These are phyloP conservation scores for Ornithoptera alexandrae DNA, from an alignment of 2,888 invertebrate genomes.

Conservation along the genomic window DNA sequence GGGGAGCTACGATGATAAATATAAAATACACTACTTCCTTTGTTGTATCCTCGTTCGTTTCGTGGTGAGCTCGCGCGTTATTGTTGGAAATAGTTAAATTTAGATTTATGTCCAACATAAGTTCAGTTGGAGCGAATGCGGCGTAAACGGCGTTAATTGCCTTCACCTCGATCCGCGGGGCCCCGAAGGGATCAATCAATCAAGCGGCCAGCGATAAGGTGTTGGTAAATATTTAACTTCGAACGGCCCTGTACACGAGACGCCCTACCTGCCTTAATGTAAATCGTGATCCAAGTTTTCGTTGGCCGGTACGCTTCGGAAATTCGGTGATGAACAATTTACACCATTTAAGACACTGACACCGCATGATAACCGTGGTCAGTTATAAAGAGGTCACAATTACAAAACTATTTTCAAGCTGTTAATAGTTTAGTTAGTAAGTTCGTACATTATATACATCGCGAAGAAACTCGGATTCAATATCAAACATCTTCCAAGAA, in stretches of 20 bases:
- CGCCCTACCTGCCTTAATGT: neutral
- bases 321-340: neutral
- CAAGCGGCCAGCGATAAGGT: constrained; percentile 1
- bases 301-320: neutral
- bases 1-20: neutral
- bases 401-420: neutral
- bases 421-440: neutral
- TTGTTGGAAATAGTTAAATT: constrained; percentile 8
- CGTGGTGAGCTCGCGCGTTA: neutral
- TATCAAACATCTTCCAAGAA: too few relatives aligned
- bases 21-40: constrained; percentile 1
- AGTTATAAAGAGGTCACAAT: neutral
- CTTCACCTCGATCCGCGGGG: constrained; percentile 24
- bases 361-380: neutral
- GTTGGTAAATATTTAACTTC: constrained; percentile 13
- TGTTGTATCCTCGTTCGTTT: neutral
- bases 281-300: neutral
- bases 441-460: too few relatives aligned
- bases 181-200: constrained; percentile 24
- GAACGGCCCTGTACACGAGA: constrained; percentile 10
- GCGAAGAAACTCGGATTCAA: too few relatives aligned
- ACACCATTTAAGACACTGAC: neutral
- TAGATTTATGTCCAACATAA: constrained; percentile 17
- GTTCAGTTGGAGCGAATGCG: constrained; percentile 11
- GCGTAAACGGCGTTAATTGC: constrained; percentile 21